These are phyloP conservation scores for Spilogale gracilis DNA, from an alignment of 2,113 vertebrate genomes.

Conservation along the genomic window DNA sequence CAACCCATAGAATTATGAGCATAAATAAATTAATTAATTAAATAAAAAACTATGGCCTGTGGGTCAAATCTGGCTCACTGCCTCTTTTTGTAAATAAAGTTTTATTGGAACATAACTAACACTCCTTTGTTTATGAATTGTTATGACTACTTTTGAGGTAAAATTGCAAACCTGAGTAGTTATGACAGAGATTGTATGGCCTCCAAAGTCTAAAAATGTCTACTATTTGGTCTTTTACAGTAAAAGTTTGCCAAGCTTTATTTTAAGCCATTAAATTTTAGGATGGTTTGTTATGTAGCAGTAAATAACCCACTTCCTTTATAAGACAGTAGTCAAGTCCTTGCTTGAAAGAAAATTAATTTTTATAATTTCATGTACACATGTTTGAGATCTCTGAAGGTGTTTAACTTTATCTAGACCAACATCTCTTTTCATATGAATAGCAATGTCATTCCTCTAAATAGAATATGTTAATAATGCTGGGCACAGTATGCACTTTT, in stretches of 20 bases:
- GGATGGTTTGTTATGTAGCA: neutral
- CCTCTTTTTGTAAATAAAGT: slow-evolving; percentile 1
- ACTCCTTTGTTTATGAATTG: neutral
- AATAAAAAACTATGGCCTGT: neutral
- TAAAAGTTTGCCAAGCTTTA: slow-evolving; percentile 14
- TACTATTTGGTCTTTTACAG: neutral
- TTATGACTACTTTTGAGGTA: neutral
- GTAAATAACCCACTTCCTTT: neutral
- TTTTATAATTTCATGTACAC: slow-evolving; percentile 65
- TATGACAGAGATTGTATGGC: neutral
- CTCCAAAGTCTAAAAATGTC: neutral
- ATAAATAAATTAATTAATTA: neutral
- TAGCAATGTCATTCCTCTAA: slow-evolving; percentile 76
- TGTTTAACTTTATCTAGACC: slow-evolving; percentile 77
- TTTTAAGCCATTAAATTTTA: slow-evolving; percentile 44
- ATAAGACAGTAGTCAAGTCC: neutral
- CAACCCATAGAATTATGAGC: neutral
- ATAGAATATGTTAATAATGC: slow-evolving; percentile 74
- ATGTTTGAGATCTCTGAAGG: slow-evolving; percentile 60
- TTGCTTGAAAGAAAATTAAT: slow-evolving; percentile 65
- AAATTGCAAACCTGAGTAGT: neutral
- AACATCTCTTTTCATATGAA: slow-evolving; percentile 66
- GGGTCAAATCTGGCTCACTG: neutral
- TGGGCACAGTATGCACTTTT: slow-evolving; percentile 59
- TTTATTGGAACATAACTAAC: neutral